These are phyloP conservation scores for Prionace glauca DNA, from an alignment of 2,797 vertebrate genomes.

Conservation along the genomic window DNA sequence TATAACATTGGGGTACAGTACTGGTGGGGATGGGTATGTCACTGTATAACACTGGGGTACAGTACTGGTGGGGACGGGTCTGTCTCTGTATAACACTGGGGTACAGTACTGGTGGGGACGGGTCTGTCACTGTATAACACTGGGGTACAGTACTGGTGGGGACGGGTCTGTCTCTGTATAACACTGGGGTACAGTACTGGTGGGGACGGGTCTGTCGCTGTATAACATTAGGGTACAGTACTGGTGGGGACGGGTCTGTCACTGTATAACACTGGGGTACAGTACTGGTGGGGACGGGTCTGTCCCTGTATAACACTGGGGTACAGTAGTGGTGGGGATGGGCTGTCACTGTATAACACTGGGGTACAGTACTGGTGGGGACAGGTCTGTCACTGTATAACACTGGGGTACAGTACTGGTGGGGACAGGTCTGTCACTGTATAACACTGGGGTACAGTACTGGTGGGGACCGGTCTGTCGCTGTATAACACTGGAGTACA, in stretches of 20 bases:
- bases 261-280: background rate
- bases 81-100: too few relatives aligned
- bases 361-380: too few relatives aligned
- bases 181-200: constrained; percentile 1
- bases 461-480: too few relatives aligned
- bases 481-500: background rate
- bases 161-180: background rate
- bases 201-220: background rate
- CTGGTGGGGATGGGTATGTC: background rate
- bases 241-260: background rate
- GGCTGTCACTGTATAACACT: too few relatives aligned
- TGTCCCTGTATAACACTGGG: background rate
- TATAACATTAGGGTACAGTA: background rate
- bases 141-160: background rate
- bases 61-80: background rate
- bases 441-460: too few relatives aligned
- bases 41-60: background rate
- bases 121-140: background rate
- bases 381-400: too few relatives aligned
- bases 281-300: background rate
- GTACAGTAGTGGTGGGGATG: background rate
- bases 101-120: background rate
- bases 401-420: background rate
- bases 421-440: background rate
- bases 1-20: too few relatives aligned